Base-by-base conservation (phyloP, 2,797 vertebrate genomes). In the Microtus obscurus region DNA sequence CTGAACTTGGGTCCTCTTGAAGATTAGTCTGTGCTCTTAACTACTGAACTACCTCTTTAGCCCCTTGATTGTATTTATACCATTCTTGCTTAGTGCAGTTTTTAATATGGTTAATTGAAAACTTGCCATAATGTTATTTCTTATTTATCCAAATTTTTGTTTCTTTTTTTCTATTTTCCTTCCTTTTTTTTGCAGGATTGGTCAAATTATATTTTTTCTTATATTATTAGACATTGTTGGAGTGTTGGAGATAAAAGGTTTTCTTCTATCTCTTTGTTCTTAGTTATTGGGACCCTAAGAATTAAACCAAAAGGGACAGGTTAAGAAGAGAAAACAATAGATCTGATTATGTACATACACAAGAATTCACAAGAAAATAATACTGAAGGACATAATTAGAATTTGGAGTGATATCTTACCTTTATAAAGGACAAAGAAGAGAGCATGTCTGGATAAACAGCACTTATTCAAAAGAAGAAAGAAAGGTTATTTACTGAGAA, bases 311-410 rank as follows among this genome's bases (percentile, higher is more conserved):
- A 89, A 89, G 8, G 17, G 25, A 86, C 34, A 91, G 17, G 74
- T 82, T 78, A 65, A 21, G 12, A 87, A 81, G 21, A 90, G 40
- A 71, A 48, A 71, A 67, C 65, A 65, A 31, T n/a, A 88, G 10
- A 65, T 51, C 87, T 89, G 86, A 87, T 90, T 69, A 27, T 92
- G 48, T 51, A 83, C 11, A 51, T 37, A 59, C 51, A 65, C 8
- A 43, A 43, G 5, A 45, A 23, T 89, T 93, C 73, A 95, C 45
- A 85, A 67, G 81, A 21, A 83, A 65, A 87, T 88, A 71, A 92
- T 43, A 94, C 51, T 77, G 43, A 86, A 86, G 16, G 13, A 90
- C 23, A n/a, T 59, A 45, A 16, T 95, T 91, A 91, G 31, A 95
- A 89, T 77, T 86, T 87, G n/a, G 61, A 31, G 80, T 11, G 27